Evolutionary conservation across 2,797 vertebrate species (phyloP), one percentile per base, ranked within the genome.

Genomic region (Poeciliopsis paucimaculata): DNA sequence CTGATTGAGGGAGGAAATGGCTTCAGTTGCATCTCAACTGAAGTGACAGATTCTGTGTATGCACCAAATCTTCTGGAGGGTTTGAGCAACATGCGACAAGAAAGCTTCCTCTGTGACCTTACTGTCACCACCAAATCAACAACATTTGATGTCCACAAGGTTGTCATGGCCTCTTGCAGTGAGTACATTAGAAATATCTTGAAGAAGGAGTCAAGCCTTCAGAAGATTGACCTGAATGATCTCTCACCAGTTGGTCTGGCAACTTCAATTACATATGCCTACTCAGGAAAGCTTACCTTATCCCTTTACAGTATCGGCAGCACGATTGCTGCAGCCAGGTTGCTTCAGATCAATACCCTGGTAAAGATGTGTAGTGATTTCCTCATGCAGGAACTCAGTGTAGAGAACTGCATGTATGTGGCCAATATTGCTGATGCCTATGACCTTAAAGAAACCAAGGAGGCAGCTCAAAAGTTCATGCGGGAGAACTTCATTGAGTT

Each of bases 281-380:
- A 99, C 90, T 97, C 97, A 0, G 98, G 98, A 84, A 99, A 98
- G 93, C 96, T 99, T 85, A 99, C 97, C 73, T 94, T 99, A 87
- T 99, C 98, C 0, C 93, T 99, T 82, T 99, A 99, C 83, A 97
- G 98, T 60, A 99, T 99, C 51, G 98, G 98, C 62, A 98, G 98
- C 90, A 98, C 97, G 2, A 97, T 99, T 77, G 97, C 98, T n/a
- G 97, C 98, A 34, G 98, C 98, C 73, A 95, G 96, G 88, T 95
- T 97, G 86, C 94, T 99, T 84, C 97, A 99, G 93, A 98, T 99
- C 74, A 93, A 96, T 68, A 97, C 97, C 34, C 96, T 99, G 57
- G 96, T 99, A 53, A 99, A 99, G 93, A 99, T 99, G 97, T 99
- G 98, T 94, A 98, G 97, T 76, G 98, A 99, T 90, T 99, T 99